These are phyloP conservation scores for Helogale parvula DNA, from an alignment of 2,113 vertebrate species.

Conservation along the genomic window DNA sequence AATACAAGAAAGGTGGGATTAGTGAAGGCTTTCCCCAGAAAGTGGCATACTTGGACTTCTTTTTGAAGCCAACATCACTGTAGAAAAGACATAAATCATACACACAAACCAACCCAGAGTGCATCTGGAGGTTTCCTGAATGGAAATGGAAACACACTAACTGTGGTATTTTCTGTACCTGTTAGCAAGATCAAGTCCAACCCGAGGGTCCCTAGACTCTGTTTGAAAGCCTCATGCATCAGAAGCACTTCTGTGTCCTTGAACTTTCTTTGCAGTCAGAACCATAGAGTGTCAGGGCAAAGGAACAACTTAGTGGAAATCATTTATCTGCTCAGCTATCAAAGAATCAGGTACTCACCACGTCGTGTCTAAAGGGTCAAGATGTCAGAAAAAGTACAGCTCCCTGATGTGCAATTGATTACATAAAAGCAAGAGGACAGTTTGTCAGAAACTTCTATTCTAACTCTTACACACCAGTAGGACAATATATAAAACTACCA, in stretches of 20 bases:
- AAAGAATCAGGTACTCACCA: constrained; percentile 61
- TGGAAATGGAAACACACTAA: constrained; percentile 57
- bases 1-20: constrained; percentile 29
- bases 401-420: constrained; percentile 60
- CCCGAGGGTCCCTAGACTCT: constrained; percentile 51
- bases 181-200: constrained; percentile 68
- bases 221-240: constrained; percentile 67
- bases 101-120: constrained; percentile 61
- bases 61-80: constrained; percentile 62
- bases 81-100: constrained; percentile 68
- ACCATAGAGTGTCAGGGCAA: constrained; percentile 46
- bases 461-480: neutral
- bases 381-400: constrained; percentile 60
- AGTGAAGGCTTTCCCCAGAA: constrained; percentile 53
- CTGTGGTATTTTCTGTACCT: constrained; percentile 65
- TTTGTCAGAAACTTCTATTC: constrained; percentile 52
- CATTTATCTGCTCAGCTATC: constrained; percentile 65
- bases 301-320: constrained; percentile 69
- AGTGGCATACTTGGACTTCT: constrained; percentile 20
- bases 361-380: constrained; percentile 56
- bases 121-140: constrained; percentile 41
- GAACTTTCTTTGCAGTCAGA: constrained; percentile 67
- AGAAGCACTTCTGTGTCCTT: constrained; percentile 69
- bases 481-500: constrained; percentile 19
- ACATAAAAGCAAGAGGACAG: constrained; percentile 60